Percentiles rank a stretch among this genome's conserved stretches.
phyloP scores from a whole-genome alignment of 2,797 vertebrate species.

The Diglossa cyanea region DNA sequence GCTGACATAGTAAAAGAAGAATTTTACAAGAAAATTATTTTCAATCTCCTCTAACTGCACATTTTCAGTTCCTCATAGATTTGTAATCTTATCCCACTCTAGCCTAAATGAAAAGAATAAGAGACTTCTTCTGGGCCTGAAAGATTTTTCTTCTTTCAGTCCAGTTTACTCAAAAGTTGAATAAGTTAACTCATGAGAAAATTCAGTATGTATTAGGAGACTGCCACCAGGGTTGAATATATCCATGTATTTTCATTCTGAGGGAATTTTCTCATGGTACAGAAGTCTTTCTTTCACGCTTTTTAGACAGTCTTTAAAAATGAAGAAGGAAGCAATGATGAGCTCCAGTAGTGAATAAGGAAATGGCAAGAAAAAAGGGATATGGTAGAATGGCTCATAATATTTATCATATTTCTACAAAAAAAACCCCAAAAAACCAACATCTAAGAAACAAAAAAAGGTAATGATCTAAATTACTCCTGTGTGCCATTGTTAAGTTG shows the following conservation, averaged over 20 bases:
- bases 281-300: not conserved
- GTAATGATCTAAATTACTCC: not conserved
- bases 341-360: not conserved
- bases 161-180: not conserved
- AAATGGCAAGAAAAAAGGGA: not conserved
- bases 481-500: not conserved
- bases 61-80: not conserved
- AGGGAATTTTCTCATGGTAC: not conserved
- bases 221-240: not conserved
- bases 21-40: not conserved
- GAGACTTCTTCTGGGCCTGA: not conserved
- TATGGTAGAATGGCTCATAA: not conserved
- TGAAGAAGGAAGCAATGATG: not conserved
- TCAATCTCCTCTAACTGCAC: not conserved
- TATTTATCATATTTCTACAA: not conserved
- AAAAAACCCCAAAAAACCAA: not conserved
- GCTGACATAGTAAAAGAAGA: not conserved
- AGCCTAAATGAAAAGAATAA: not conserved
- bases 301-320: not conserved
- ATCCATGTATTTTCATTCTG: not conserved
- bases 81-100: not conserved
- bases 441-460: not conserved
- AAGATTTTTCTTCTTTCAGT: not conserved
- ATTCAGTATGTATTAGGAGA: not conserved
- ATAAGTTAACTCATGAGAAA: not conserved